Base-by-base conservation (phyloP, 2,888 invertebrate genomes). In the Formica aserva region DNA sequence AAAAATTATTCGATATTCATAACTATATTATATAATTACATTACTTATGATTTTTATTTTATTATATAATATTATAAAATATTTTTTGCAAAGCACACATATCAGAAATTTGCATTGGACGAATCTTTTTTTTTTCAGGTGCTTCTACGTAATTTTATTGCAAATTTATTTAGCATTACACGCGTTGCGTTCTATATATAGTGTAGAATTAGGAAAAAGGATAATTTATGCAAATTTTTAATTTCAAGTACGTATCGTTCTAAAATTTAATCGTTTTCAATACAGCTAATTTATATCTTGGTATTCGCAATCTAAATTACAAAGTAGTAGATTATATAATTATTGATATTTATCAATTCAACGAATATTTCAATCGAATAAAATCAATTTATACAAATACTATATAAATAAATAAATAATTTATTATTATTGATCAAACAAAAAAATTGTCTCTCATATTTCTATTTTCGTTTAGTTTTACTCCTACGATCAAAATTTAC, bases 331-430 rank as follows among this genome's bases (percentile, higher is more conserved):
- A 45, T 45, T 45, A 45, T 41, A 41, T 13, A 45, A 15, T 18
- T 45, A 45, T 4, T 45, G 5, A 18, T 15, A 45, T 45, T 45
- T 45, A 45, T 45, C 5, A 18, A 18, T 45, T 45, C 45, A 1
- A 38, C 11, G 38, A 38, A 45, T 45, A 55, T 55, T 55, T 9
- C 9, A 55, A 55, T 55, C 1, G 9, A 71, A 35, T 22, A 8
- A 4, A 71, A 22, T 71, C 32, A 22, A 6, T 52, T 9, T 35
- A 3, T 52, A 32, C 4, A 52, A 55, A 35, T 55, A n/a, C 35
- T 13, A n/a, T 32, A 48, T 32, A 32, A 52, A 66, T 66, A 32
- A 71, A 35, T n/a, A 22, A 69, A 69, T 48, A 6, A 48, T 48
- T 48, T 48, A 18, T 48, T 48, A 18, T 18, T 6, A 8, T 15